Conservation (phyloP, 2,113 vertebrate species). For the Epinephelus moara region DNA sequence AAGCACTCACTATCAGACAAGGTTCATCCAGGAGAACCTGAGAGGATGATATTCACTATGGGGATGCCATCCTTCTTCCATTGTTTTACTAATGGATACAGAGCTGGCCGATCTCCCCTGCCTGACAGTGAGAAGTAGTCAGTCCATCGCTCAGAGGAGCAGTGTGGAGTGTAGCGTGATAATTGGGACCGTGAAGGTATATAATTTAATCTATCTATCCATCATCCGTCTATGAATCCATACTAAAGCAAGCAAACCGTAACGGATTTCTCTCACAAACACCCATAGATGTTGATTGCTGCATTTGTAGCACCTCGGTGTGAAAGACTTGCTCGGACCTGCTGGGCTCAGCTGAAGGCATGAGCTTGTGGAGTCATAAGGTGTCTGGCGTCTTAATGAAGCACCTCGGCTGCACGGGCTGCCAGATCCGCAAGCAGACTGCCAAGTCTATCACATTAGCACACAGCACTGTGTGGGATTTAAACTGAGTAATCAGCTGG, state of each 20-base stretch:
- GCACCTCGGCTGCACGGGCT: slow-evolving; percentile 14
- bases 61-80: slow-evolving; percentile 36
- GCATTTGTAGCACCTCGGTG: slow-evolving; percentile 7
- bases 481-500: slow-evolving; percentile 17
- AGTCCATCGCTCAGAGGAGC: slow-evolving; percentile 32
- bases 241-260: slow-evolving; percentile 15
- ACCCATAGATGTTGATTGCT: slow-evolving; percentile 22
- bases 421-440: slow-evolving; percentile 29
- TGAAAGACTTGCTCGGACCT: slow-evolving; percentile 61
- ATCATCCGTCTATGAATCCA: slow-evolving; percentile 28
- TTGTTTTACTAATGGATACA: slow-evolving; percentile 41
- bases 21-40: slow-evolving; percentile 37
- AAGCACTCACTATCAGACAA: slow-evolving; percentile 46
- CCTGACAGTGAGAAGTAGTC: slow-evolving; percentile 47
- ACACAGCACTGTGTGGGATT: slow-evolving; percentile 7
- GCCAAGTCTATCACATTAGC: slow-evolving; percentile 51
- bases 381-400: slow-evolving; percentile 55
- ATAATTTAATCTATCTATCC: slow-evolving; percentile 49
- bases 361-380: slow-evolving; percentile 42
- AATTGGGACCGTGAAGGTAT: slow-evolving; percentile 37
- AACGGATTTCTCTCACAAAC: slow-evolving; percentile 29
- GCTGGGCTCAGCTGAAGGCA: slow-evolving; percentile 62
- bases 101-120: slow-evolving; percentile 11
- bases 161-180: slow-evolving; percentile 6
- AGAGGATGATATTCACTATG: slow-evolving; percentile 37